These are phyloP conservation scores for Drosophila borealis DNA, from an alignment of 2,888 invertebrate species.

Conservation along the genomic window DNA sequence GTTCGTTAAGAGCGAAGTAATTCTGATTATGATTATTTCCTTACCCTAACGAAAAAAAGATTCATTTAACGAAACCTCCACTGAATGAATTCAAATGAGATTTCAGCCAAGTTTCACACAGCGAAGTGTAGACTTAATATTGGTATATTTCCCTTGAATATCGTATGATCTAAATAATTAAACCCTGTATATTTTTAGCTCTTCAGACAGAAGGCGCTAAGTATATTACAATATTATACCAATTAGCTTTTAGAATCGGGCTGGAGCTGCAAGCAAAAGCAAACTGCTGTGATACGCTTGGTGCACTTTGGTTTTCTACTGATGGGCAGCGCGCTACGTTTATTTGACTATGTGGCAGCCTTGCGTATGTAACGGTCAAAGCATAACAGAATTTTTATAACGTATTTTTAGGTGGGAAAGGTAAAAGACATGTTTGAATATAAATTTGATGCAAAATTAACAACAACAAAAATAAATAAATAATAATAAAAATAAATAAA, in stretches of 20 bases:
- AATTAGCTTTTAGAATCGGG: background rate
- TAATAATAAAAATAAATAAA: background rate
- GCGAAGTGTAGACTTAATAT: background rate
- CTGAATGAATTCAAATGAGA: background rate
- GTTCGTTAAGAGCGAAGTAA: background rate
- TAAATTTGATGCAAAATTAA: too few species aligned
- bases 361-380: slow-evolving; percentile 9
- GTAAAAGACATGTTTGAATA: too few species aligned
- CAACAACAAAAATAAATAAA: rapidly evolving
- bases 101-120: slow-evolving; percentile 1
- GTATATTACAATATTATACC: background rate
- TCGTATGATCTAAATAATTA: slow-evolving; percentile 40
- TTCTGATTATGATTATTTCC: background rate
- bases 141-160: slow-evolving; percentile 14
- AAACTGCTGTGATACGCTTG: background rate
- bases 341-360: slow-evolving; percentile 16
- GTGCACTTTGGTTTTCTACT: background rate
- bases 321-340: background rate
- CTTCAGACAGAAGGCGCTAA: background rate
- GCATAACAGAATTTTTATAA: background rate
- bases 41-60: slow-evolving; percentile 8
- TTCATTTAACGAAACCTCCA: background rate
- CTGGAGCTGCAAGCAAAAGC: background rate
- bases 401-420: background rate
- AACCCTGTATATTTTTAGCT: background rate